These are phyloP conservation scores for Crotalus horridus DNA, from an alignment of 2,113 vertebrate genomes.

Conservation along the genomic window DNA sequence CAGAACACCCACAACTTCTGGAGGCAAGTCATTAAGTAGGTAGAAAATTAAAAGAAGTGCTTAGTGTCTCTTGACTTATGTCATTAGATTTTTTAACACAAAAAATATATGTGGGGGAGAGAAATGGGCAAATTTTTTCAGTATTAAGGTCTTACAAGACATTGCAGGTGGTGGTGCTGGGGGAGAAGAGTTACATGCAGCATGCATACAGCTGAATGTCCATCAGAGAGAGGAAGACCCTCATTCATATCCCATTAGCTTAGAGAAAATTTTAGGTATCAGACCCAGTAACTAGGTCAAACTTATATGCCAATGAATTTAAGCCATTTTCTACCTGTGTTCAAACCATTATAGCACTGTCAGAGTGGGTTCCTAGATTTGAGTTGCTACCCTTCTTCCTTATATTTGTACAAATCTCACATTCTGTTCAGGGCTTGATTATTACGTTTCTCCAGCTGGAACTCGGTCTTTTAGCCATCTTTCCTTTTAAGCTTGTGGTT, in stretches of 20 bases:
- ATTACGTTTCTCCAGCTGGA: constrained; percentile 14
- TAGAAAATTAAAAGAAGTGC: neutral
- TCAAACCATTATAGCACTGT: neutral
- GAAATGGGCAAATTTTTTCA: neutral
- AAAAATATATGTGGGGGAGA: neutral
- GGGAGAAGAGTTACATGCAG: neutral
- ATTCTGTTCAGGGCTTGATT: constrained; percentile 16
- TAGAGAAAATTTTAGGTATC: neutral
- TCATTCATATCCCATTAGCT: neutral
- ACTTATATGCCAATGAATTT: neutral
- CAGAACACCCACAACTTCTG: neutral
- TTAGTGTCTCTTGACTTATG: neutral
- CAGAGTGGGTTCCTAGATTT: neutral
- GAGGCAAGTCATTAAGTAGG: neutral
- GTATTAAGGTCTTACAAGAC: neutral
- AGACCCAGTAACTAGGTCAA: neutral
- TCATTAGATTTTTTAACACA: neutral
- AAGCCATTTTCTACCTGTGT: neutral
- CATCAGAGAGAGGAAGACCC: neutral
- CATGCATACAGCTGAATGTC: neutral
- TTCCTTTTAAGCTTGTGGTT: constrained; percentile 33
- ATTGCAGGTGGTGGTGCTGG: neutral
- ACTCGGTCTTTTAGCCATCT: neutral
- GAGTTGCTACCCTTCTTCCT: constrained; percentile 18
- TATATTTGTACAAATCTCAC: neutral